Percentiles rank a stretch among this genome's conserved stretches.
Conservation (phyloP, 37 sponge, comb jelly and placozoan species). For the Spongilla lacustris region DNA sequence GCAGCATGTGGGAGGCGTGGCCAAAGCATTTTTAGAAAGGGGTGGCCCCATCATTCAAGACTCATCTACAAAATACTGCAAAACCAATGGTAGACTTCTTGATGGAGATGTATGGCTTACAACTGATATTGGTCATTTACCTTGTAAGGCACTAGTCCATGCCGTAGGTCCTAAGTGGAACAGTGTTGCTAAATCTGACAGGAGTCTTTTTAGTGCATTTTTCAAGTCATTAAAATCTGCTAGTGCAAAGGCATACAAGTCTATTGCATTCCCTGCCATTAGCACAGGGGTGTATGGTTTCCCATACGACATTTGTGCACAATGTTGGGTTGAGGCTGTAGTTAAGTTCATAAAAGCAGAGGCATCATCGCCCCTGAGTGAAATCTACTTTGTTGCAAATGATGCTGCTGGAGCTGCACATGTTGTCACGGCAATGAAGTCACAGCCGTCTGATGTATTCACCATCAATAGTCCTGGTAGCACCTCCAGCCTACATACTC, state of each 20-base stretch:
- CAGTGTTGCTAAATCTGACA: constrained; percentile 6
- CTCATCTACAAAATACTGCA: constrained; percentile 27
- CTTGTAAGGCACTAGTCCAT: constrained; percentile 69
- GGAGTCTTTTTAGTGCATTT: constrained; percentile 28
- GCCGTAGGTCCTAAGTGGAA: constrained; percentile 75
- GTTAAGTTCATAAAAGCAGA: constrained; percentile 13
- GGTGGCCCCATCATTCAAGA: constrained; percentile 66
- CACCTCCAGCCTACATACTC: too few species aligned
- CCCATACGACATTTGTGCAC: constrained; percentile 60
- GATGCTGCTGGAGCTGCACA: too few species aligned
- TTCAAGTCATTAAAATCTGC: constrained; percentile 7
- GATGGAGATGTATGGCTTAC: constrained; percentile 58
- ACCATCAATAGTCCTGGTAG: too few species aligned
- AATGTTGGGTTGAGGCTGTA: constrained; percentile 26
- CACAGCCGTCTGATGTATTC: too few species aligned
- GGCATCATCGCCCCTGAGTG: too few species aligned
- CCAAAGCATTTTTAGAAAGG: constrained; percentile 47
- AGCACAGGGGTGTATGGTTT: constrained; percentile 73
- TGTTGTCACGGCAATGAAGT: too few species aligned
- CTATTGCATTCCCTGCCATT: constrained; percentile 74
- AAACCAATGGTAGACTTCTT: constrained; percentile 35
- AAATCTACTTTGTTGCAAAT: too few species aligned
- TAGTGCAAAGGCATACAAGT: constrained; percentile 14
- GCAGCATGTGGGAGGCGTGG: constrained; percentile 68
- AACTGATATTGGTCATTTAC: constrained; percentile 42